Conservation (phyloP, 1,140 invertebrate species). For the Drosophila santomea region DNA sequence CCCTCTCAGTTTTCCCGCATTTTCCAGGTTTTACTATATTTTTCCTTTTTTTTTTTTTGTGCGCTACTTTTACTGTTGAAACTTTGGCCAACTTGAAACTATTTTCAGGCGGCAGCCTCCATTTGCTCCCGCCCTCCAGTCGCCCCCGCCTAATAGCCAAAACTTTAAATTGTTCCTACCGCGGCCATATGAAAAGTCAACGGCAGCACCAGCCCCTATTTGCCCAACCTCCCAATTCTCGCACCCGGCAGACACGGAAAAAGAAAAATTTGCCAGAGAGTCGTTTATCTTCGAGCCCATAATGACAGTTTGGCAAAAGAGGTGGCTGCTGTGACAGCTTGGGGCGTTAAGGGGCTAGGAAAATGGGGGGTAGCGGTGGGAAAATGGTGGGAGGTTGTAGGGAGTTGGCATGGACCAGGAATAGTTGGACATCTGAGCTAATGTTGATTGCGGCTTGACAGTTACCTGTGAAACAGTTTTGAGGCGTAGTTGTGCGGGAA, state of each 20-base stretch:
- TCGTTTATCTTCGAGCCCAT: slow-evolving; percentile 80
- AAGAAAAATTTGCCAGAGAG: slow-evolving; percentile 67
- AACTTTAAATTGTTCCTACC: slow-evolving; percentile 79
- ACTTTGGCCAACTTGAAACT: slow-evolving; percentile 77
- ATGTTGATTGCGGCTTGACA: slow-evolving; percentile 52
- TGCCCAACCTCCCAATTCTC: slow-evolving; percentile 2
- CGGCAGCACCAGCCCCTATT: slow-evolving; percentile 22
- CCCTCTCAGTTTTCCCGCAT: background rate
- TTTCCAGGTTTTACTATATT: slow-evolving; percentile 22
- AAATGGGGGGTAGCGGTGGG: background rate
- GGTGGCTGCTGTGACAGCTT: slow-evolving; percentile 72
- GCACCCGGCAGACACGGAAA: slow-evolving; percentile 23
- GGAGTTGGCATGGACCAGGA: background rate
- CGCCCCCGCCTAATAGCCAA: slow-evolving; percentile 70
- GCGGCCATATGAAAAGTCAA: slow-evolving; percentile 80
- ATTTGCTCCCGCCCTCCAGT: slow-evolving; percentile 26
- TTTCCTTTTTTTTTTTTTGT: slow-evolving; percentile 10
- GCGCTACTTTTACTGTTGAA: slow-evolving; percentile 50
- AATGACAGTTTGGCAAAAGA: slow-evolving; percentile 76
- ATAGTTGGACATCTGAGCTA: slow-evolving; percentile 42
- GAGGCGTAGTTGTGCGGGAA: slow-evolving; percentile 3
- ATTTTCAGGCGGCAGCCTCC: slow-evolving; percentile 50
- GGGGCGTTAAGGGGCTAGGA: slow-evolving; percentile 14
- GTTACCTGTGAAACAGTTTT: slow-evolving; percentile 48
- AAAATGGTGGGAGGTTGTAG: slow-evolving; percentile 2